A percentile compares a stretch with the other conserved stretches of the same genome.
These are phyloP conservation scores for Agrochola litura DNA, from an alignment of 2,888 invertebrate species.

Conservation along the genomic window DNA sequence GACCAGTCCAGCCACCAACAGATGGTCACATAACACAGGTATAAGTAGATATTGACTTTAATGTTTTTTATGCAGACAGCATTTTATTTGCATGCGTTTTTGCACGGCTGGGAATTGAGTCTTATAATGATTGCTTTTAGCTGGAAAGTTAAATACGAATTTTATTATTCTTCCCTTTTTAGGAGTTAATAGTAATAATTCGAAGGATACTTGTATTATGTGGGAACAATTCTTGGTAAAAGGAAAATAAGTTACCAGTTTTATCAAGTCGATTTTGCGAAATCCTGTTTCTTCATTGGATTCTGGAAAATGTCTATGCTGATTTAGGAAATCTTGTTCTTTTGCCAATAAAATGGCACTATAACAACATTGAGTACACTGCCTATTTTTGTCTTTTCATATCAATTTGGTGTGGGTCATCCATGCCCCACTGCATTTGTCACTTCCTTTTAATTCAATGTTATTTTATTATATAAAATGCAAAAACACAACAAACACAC, in stretches of 20 bases:
- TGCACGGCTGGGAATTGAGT: constrained; percentile 12
- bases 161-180: not conserved
- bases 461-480: too few species aligned
- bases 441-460: too few species aligned
- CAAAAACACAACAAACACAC: too few species aligned
- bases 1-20: constrained; percentile 72
- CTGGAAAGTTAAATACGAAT: not conserved
- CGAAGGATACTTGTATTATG: not conserved
- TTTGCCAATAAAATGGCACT: not conserved
- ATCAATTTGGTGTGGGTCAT: not conserved
- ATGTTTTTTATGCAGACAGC: constrained; percentile 7
- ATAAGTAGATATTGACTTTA: constrained; percentile 32
- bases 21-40: constrained; percentile 55
- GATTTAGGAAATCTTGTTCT: not conserved
- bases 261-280: not conserved
- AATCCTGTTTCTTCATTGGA: not conserved
- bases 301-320: too few species aligned
- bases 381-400: not conserved
- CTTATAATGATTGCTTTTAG: constrained; percentile 8
- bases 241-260: not conserved
- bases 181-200: constrained; percentile 1
- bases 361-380: not conserved
- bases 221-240: not conserved
- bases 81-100: constrained; percentile 44
- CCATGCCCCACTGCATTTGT: too few species aligned